These are phyloP conservation scores for Graptemys geographica DNA, from an alignment of 2,797 vertebrate species.

Conservation along the genomic window DNA sequence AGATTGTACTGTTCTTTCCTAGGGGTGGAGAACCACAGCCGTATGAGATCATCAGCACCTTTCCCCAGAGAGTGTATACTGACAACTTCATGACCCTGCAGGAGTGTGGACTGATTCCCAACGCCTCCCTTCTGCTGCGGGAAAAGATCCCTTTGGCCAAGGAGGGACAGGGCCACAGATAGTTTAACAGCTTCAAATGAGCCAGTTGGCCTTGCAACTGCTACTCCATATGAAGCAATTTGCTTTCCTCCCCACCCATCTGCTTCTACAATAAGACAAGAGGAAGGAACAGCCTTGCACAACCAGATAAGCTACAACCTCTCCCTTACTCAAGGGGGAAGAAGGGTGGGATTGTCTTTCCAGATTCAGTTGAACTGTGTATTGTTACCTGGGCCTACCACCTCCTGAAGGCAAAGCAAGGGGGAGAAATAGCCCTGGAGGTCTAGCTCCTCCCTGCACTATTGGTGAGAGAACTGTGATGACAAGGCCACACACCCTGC, in stretches of 20 bases:
- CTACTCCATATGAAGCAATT: not conserved
- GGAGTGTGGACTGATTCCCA: slow-evolving; percentile 85
- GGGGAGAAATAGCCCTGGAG: not conserved
- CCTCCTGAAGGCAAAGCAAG: not conserved
- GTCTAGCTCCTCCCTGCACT: not conserved
- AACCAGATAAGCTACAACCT: not conserved
- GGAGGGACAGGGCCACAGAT: not conserved
- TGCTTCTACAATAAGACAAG: not conserved
- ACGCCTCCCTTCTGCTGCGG: slow-evolving; percentile 82
- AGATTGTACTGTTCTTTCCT: slow-evolving; percentile 48
- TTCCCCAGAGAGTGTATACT: slow-evolving; percentile 82
- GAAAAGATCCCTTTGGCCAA: not conserved
- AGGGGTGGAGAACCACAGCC: slow-evolving; percentile 74
- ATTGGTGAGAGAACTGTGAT: not conserved
- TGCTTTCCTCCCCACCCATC: not conserved
- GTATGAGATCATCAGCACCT: slow-evolving; percentile 91
- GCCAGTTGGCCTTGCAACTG: not conserved
- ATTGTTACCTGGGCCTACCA: not conserved
- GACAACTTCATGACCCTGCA: slow-evolving; percentile 83
- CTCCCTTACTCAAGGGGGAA: not conserved
- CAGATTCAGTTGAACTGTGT: not conserved
- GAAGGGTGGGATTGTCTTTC: not conserved
- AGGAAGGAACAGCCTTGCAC: not conserved
- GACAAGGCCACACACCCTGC: not conserved
- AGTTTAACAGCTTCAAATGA: not conserved